Percentiles rank a stretch among this genome's conserved stretches.
These are phyloP conservation scores for Centropus unirufus DNA, from an alignment of 2,113 vertebrate species.

Conservation along the genomic window DNA sequence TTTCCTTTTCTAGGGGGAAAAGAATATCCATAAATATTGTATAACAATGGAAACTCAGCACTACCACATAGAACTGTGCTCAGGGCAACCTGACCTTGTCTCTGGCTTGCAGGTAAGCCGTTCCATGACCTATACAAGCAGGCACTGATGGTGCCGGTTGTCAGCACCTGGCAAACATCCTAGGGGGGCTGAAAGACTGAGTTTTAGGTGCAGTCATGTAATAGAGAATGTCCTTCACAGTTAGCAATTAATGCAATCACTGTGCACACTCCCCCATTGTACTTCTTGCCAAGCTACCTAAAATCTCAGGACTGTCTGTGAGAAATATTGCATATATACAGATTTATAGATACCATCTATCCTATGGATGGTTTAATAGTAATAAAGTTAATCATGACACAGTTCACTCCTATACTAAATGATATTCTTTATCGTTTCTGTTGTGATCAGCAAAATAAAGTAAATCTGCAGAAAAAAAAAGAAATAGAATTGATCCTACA, in stretches of 20 bases:
- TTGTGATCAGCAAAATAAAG: neutral
- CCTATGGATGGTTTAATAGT: neutral
- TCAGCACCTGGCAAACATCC: neutral
- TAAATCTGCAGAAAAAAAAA: neutral
- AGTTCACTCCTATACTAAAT: neutral
- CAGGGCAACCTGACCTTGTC: constrained; percentile 12
- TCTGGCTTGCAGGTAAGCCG: neutral
- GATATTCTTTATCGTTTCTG: neutral
- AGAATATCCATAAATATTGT: neutral
- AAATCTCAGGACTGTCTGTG: neutral
- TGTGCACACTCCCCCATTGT: neutral
- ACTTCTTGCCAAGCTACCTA: neutral
- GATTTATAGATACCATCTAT: neutral
- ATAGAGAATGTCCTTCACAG: neutral
- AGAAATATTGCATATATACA: neutral
- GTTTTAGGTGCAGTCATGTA: neutral
- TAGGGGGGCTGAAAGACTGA: neutral
- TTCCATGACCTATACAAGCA: neutral
- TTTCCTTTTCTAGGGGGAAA: neutral
- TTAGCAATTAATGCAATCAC: neutral
- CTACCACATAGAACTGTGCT: neutral
- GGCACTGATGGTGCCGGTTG: neutral
- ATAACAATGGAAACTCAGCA: neutral
- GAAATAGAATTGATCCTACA: neutral
- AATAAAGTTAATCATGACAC: neutral